Base-by-base conservation (phyloP, 2,888 invertebrate species). In the Caenorhabditis sp. region DNA sequence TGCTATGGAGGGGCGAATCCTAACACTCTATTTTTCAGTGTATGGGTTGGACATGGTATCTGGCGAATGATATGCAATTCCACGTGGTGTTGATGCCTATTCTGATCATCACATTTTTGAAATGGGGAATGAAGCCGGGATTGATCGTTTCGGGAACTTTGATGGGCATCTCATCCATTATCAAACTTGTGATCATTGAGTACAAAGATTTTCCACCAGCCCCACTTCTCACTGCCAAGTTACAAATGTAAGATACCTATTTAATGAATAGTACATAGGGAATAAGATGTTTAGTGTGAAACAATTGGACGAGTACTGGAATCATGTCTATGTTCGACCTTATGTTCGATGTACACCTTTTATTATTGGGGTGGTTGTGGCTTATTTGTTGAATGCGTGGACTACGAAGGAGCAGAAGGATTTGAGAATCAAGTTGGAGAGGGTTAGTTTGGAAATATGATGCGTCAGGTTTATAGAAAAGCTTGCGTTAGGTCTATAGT, bases 31-130 rank as follows among this genome's bases (percentile, higher is more conserved):
- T n/a, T n/a, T 71, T 83, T 72, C 88, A 92, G 92, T 92, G 92
- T 83, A 90, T 92, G 88, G 89, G 91, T 0, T 90, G 91, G 72
- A 90, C 92, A 0, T 92, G 92, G 92, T 92, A 92, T 88, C 90
- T 92, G 49, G 91, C 92, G 0, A 92, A 93, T 80, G 92, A 92
- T 88, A 92, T 92, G 88, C 92, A 92, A 86, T 91, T 91, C 88
- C 92, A 92, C 88, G 88, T 91, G 87, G 88, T 91, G 58, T 85
- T 92, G 3, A 91, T 92, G 20, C 92, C 92, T 0, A 85, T 92
- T 3, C 86, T 93, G 1, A 91, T 93, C 0, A 92, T 92, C 90
- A 89, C 92, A 2, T 89, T 92, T 23, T 78, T 81, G 62, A 79
- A 79, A 81, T 86, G 56, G 63, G 70, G 68, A 20, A 63, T 59